phyloP scores from a whole-genome alignment of 2,888 invertebrate species.

The Chrysomela aeneicollis region DNA sequence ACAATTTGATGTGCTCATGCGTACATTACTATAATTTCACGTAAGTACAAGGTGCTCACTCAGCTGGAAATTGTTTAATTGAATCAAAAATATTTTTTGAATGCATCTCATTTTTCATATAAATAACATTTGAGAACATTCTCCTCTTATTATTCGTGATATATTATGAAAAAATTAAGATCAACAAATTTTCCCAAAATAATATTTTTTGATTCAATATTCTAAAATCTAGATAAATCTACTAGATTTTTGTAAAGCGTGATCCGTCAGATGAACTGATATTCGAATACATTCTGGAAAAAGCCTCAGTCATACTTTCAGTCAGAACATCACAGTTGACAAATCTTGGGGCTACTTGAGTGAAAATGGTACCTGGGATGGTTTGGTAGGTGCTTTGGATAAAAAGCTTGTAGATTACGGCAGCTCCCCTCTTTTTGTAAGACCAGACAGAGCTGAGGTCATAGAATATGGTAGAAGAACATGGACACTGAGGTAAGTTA shows the following conservation, averaged over 20 bases:
- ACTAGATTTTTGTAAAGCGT: too few relatives aligned
- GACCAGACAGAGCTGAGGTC: slow-evolving; percentile 48
- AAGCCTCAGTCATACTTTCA: slow-evolving; percentile 34
- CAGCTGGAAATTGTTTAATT: too few relatives aligned
- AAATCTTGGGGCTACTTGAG: slow-evolving; percentile 54
- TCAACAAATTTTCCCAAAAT: too few relatives aligned
- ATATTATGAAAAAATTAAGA: too few relatives aligned
- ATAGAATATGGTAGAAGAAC: slow-evolving; percentile 53
- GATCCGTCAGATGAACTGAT: too few relatives aligned
- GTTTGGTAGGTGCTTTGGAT: slow-evolving; percentile 51
- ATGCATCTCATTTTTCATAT: too few relatives aligned
- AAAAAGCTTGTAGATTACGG: slow-evolving; percentile 50
- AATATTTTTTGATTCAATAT: too few relatives aligned
- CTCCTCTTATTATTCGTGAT: too few relatives aligned
- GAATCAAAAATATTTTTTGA: too few relatives aligned
- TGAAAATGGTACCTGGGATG: slow-evolving; percentile 52
- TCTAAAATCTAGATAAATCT: too few relatives aligned
- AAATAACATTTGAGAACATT: too few relatives aligned
- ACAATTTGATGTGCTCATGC: slow-evolving; percentile 46
- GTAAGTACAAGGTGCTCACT: slow-evolving; percentile 46
- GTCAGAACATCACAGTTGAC: slow-evolving; percentile 39
- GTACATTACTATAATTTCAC: slow-evolving; percentile 52
- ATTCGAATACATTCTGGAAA: too few relatives aligned
- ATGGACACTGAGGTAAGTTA: slow-evolving; percentile 51
- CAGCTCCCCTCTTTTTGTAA: slow-evolving; percentile 51